Conservation (phyloP, 2,888 invertebrate genomes). For the Schizaphis graminum region DNA sequence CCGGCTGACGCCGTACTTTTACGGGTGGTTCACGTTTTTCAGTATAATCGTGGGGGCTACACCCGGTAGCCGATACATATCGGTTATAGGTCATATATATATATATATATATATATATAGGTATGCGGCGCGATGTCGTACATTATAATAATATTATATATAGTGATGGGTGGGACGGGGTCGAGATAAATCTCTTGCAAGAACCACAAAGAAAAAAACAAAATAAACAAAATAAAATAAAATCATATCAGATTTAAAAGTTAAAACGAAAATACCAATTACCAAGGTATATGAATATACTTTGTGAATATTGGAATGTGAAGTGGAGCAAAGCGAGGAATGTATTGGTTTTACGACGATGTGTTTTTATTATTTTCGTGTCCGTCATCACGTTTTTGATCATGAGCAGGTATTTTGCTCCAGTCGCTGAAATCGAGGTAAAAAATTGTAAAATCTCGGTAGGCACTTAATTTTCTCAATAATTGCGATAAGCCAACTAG, state of each 20-base stretch:
- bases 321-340: background rate
- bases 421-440: background rate
- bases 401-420: background rate
- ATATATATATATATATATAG: no score
- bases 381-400: background rate
- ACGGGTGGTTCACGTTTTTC: background rate
- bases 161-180: no score
- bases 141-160: no score
- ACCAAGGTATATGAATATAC: background rate
- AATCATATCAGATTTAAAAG: background rate
- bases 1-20: background rate
- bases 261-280: background rate
- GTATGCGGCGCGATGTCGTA: background rate
- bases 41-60: background rate
- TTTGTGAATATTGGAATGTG: background rate
- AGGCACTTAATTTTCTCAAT: background rate
- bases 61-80: background rate
- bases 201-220: background rate
- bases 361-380: background rate
- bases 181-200: background rate
- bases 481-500: background rate
- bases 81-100: background rate
- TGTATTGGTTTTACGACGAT: background rate
- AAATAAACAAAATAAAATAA: no score
- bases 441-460: background rate